A percentile compares a stretch with the other conserved stretches of the same genome.
Evolutionary conservation across 2,797 vertebrate genomes (phyloP).

Genomic region (Chrysocyon brachyurus): DNA sequence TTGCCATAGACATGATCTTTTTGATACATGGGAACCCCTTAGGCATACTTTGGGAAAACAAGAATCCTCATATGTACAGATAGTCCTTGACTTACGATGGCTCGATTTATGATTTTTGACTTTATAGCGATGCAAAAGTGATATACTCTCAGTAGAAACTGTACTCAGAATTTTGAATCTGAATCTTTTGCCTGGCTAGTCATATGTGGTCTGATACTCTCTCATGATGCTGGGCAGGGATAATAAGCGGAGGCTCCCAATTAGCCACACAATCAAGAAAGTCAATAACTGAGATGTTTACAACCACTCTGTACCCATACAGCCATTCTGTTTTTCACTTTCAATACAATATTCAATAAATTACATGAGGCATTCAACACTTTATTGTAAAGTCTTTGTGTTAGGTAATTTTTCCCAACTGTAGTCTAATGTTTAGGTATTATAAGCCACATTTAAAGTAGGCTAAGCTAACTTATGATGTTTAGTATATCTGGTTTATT

Average conservation of each 20-base stretch:
- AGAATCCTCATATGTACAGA: not conserved
- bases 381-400: not conserved
- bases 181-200: not conserved
- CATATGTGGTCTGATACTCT: not conserved
- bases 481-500: not conserved
- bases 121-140: not conserved
- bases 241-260: not conserved
- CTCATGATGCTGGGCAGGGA: not conserved
- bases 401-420: not conserved
- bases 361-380: not conserved
- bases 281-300: not conserved
- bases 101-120: not conserved
- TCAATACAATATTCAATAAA: not conserved
- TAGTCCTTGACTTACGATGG: not conserved
- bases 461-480: not conserved
- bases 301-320: not conserved
- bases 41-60: conserved; percentile 41
- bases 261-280: not conserved
- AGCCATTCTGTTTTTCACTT: not conserved
- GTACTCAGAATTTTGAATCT: not conserved
- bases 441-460: not conserved
- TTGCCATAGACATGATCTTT: conserved; percentile 23
- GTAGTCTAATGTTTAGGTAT: not conserved
- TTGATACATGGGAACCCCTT: not conserved
- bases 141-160: not conserved